Conservation (phyloP, 2,113 vertebrate genomes). For the Pterocles orientalis region DNA sequence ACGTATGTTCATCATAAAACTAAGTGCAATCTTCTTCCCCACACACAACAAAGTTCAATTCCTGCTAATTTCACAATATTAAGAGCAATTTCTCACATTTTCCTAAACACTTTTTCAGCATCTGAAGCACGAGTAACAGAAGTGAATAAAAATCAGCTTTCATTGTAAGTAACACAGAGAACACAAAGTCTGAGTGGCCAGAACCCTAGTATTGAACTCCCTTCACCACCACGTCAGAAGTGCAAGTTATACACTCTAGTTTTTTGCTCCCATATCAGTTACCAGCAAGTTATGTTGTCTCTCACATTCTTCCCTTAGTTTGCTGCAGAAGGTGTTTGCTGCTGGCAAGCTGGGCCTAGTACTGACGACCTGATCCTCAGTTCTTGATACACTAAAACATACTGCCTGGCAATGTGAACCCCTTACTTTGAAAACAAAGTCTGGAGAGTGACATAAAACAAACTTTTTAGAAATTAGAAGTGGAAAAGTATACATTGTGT, state of each 20-base stretch:
- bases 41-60: neutral
- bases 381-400: neutral
- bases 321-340: neutral
- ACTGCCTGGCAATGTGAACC: neutral
- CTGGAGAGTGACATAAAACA: neutral
- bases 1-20: neutral
- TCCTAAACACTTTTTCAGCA: neutral
- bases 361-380: neutral
- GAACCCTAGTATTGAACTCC: neutral
- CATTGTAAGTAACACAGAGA: rapidly evolving
- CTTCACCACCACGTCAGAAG: neutral
- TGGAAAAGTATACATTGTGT: neutral
- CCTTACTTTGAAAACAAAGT: neutral
- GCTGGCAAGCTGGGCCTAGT: neutral
- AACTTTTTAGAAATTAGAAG: neutral
- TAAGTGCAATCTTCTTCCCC: neutral
- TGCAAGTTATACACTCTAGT: neutral
- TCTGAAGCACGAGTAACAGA: rapidly evolving
- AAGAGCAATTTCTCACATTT: neutral
- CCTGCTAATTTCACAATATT: neutral
- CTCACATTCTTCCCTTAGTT: neutral
- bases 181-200: neutral
- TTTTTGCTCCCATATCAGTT: neutral
- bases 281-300: rapidly evolving
- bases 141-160: neutral